Conservation (phyloP, 1,140 invertebrate species). For the Drosophila trapezifrons region DNA sequence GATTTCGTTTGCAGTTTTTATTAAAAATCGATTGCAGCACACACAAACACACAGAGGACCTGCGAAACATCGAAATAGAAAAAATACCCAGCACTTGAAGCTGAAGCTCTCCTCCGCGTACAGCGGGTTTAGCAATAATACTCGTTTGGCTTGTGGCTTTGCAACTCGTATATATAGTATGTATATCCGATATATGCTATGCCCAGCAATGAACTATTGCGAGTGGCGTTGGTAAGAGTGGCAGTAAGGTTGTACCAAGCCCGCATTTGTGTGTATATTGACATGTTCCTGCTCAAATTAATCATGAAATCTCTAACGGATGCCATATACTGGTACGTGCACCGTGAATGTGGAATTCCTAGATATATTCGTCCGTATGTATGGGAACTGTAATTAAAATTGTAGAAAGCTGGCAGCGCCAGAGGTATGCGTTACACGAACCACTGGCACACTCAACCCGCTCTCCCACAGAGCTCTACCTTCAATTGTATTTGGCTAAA, state of each 20-base stretch:
- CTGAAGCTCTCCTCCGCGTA: slow-evolving; percentile 9
- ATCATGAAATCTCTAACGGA: slow-evolving; percentile 24
- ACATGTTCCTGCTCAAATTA: slow-evolving; percentile 33
- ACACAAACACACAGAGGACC: slow-evolving; percentile 1
- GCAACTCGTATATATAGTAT: slow-evolving; percentile 52
- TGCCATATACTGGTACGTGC: slow-evolving; percentile 4
- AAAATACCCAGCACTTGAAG: slow-evolving; percentile 17
- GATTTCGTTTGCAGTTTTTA: slow-evolving; percentile 72
- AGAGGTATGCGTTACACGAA: slow-evolving; percentile 9
- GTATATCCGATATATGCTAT: neutral
- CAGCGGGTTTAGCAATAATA: slow-evolving; percentile 42
- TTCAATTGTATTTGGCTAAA: slow-evolving; percentile 11
- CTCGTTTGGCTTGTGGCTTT: slow-evolving; percentile 62
- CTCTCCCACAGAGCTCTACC: neutral
- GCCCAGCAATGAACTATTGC: slow-evolving; percentile 17
- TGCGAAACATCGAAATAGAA: slow-evolving; percentile 21
- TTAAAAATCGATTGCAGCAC: slow-evolving; percentile 67
- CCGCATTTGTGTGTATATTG: slow-evolving; percentile 27
- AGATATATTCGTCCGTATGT: neutral
- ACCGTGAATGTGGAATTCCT: neutral
- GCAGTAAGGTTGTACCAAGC: slow-evolving; percentile 12
- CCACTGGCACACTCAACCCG: neutral
- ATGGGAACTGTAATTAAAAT: slow-evolving; percentile 33
- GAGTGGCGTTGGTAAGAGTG: slow-evolving; percentile 10
- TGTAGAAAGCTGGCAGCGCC: slow-evolving; percentile 4